Conservation (phyloP, 2,113 vertebrate species). For the Pollimyrus isidori region DNA sequence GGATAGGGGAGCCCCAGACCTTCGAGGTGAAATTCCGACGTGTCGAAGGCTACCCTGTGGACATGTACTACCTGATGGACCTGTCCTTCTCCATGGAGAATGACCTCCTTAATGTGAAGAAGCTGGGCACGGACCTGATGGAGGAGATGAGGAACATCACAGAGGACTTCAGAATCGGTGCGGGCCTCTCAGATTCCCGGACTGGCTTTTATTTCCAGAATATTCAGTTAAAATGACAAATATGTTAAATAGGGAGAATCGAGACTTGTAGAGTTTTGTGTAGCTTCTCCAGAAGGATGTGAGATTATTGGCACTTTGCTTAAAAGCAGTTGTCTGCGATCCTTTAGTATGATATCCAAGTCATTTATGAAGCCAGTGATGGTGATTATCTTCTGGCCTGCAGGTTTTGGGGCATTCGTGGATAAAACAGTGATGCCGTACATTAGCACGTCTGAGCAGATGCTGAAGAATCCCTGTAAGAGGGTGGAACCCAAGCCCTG, state of each 20-base stretch:
- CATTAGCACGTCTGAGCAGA: constrained; percentile 25
- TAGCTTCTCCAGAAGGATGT: background rate
- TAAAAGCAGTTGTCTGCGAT: background rate
- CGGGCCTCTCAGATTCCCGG: background rate
- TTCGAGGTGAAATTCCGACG: constrained; percentile 67
- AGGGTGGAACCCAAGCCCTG: constrained; percentile 16
- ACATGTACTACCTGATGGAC: constrained; percentile 79
- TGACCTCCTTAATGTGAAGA: constrained; percentile 68
- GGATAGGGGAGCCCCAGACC: constrained; percentile 50
- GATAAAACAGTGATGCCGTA: constrained; percentile 30
- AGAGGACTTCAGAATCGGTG: constrained; percentile 61
- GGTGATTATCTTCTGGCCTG: background rate
- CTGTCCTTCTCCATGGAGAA: constrained; percentile 76
- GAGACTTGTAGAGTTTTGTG: background rate
- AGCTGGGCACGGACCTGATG: constrained; percentile 63
- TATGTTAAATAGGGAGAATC: background rate
- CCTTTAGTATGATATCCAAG: background rate
- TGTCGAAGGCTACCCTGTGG: constrained; percentile 70
- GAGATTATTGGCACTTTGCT: background rate
- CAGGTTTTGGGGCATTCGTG: constrained; percentile 31
- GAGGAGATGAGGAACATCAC: constrained; percentile 62
- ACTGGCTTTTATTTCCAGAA: background rate
- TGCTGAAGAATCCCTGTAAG: constrained; percentile 30
- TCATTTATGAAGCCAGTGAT: background rate
- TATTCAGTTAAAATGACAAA: background rate